These are phyloP conservation scores for Spea multiplicata DNA, from an alignment of 2,113 vertebrate genomes.

Conservation along the genomic window DNA sequence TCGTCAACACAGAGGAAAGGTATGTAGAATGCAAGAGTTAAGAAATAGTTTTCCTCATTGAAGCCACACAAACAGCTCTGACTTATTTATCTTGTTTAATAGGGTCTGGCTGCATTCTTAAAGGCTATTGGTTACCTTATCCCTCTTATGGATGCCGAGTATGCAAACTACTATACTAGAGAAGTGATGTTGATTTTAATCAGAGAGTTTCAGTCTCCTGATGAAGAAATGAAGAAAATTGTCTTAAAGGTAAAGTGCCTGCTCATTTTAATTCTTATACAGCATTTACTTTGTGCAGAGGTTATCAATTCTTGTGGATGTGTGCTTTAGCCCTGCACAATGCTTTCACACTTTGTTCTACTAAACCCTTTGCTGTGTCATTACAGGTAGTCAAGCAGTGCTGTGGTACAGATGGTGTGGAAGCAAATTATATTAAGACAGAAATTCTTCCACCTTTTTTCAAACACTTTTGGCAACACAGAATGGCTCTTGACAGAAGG, in stretches of 20 bases:
- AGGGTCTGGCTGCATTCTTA: conserved; percentile 97
- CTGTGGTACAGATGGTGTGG: conserved; percentile 96
- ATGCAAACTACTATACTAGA: conserved; percentile 97
- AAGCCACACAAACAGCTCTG: neutral
- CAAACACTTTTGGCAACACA: conserved; percentile 98
- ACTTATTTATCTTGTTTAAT: conserved; percentile 25
- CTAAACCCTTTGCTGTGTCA: conserved; percentile 29
- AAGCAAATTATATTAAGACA: conserved; percentile 98
- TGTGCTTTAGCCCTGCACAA: no score
- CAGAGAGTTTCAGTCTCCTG: conserved; percentile 97
- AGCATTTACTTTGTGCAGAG: neutral
- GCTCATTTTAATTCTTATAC: neutral
- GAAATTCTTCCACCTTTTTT: conserved; percentile 98
- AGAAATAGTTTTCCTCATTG: no score
- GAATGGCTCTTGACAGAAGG: conserved; percentile 96
- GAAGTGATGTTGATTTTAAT: conserved; percentile 99
- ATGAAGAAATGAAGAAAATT: conserved; percentile 99
- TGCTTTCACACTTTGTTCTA: neutral
- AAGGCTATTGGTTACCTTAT: conserved; percentile 98
- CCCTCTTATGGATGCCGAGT: conserved; percentile 96
- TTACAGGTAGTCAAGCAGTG: conserved; percentile 96
- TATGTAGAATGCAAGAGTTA: conserved; percentile 48
- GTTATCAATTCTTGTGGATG: no score
- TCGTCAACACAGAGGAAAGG: conserved; percentile 97
- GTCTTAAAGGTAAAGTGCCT: conserved; percentile 82